Percentiles rank a stretch among this genome's conserved stretches.
Conservation (phyloP, 2,113 vertebrate species). For the Crotophaga sulcirostris region DNA sequence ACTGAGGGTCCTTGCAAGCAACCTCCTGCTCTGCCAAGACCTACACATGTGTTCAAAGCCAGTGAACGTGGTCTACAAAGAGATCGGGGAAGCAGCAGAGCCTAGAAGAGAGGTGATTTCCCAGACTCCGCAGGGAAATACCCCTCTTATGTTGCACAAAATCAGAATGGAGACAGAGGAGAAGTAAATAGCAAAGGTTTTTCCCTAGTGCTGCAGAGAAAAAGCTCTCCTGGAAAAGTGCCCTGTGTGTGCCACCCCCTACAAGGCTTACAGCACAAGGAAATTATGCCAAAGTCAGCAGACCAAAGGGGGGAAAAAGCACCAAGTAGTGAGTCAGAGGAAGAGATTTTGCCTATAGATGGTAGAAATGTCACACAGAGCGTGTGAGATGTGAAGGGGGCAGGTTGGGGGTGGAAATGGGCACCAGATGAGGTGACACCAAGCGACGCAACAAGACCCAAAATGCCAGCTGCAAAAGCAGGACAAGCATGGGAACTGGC, state of each 20-base stretch:
- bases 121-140: not conserved
- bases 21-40: not conserved
- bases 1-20: not conserved
- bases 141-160: accelerated
- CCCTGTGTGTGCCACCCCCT: not conserved
- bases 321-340: not conserved
- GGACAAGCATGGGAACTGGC: not conserved
- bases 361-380: not conserved
- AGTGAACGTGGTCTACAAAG: accelerated
- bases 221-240: not conserved
- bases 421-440: not conserved
- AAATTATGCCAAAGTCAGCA: not conserved
- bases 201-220: not conserved
- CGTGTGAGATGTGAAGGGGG: accelerated
- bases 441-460: accelerated
- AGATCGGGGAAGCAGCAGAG: not conserved
- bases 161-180: not conserved
- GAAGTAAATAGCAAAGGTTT: not conserved
- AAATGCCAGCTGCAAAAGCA: not conserved
- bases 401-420: not conserved
- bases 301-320: not conserved
- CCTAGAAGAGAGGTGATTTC: not conserved
- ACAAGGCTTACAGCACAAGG: not conserved
- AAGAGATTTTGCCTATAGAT: constrained; percentile 47
- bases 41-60: not conserved